phyloP scores from a whole-genome alignment of 2,888 invertebrate genomes.

The Odontothrips loti region DNA sequence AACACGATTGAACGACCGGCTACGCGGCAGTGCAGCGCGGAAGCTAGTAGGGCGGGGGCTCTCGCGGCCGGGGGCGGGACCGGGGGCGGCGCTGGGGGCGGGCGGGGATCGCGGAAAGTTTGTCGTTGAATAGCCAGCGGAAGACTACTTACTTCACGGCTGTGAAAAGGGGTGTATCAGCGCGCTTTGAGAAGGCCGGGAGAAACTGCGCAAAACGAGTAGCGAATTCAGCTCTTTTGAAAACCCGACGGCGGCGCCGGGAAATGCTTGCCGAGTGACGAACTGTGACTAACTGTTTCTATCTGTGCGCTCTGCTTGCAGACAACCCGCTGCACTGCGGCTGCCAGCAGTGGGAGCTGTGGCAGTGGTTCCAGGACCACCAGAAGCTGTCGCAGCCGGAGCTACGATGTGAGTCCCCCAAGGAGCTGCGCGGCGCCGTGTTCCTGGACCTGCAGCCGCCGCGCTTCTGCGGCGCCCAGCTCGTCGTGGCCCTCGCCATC shows the following conservation, averaged over 20 bases:
- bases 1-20: too few species aligned
- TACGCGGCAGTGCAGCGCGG: slow-evolving; percentile 52
- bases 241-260: too few species aligned
- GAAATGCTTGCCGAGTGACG: too few species aligned
- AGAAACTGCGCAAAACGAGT: too few species aligned
- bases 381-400: slow-evolving; percentile 52
- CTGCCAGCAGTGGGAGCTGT: slow-evolving; percentile 84
- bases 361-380: slow-evolving; percentile 90
- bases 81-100: slow-evolving; percentile 40
- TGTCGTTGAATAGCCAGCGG: too few species aligned
- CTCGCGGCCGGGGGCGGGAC: slow-evolving; percentile 37
- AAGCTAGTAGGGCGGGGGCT: slow-evolving; percentile 36
- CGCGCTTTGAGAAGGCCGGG: too few species aligned
- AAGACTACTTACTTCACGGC: too few species aligned
- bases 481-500: slow-evolving; percentile 77
- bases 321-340: slow-evolving; percentile 87
- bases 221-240: too few species aligned
- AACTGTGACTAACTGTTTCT: too few species aligned
- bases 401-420: slow-evolving; percentile 77
- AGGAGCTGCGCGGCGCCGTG: slow-evolving; percentile 67
- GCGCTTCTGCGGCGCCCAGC: slow-evolving; percentile 78
- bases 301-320: slow-evolving; percentile 50
- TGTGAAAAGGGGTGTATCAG: too few species aligned
- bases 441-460: slow-evolving; percentile 75
- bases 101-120: background rate